Base-by-base conservation (phyloP, 2,888 invertebrate genomes). In the Drosophila seclusa region DNA sequence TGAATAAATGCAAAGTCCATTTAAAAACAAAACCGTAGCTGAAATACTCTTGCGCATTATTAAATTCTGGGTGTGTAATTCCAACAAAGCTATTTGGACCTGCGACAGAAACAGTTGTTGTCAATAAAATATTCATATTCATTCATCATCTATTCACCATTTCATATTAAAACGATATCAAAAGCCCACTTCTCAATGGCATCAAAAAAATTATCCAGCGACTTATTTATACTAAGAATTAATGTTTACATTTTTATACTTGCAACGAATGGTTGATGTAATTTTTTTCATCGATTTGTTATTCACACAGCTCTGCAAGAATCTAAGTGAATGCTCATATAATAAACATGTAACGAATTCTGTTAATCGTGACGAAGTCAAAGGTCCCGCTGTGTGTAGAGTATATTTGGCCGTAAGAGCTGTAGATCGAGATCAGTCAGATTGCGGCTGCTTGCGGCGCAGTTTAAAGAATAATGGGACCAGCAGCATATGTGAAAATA, bases 401-500 rank as follows among this genome's bases (percentile, higher is more conserved):
- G 77, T 75, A 76, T 48, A 34, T 64, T 61, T 32, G 36, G 7
- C 49, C 49, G 49, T 63, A 57, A 67, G 58, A 76, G 76, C 67
- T 62, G 54, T 42, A 80, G 78, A 76, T 78, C 73, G 78, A 76
- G 78, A 78, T 78, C 78, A 78, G 77, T 73, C 81, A 73, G 73
- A 79, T 78, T 78, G 82, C 64, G 62, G 68, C 70, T 68, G 79
- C 61, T 73, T 62, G 83, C 84, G 89, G 89, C 89, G 84, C 82
- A 89, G 82, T 84, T 84, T 79, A 72, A 89, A 84, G 87, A 89
- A 87, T 84, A 89, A 89, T 89, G 83, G 76, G 70, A 55, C 66
- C 81, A 80, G 36, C 81, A 80, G 31, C 50, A 60, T 32, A 68
- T 58, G 57, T 62, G 53, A 52, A 45, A 11, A 36, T 38, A 10